Percentiles rank a stretch among this genome's conserved stretches.
These are phyloP conservation scores for Dorcus parallelipipedus DNA, from an alignment of 2,888 invertebrate species.

Conservation along the genomic window DNA sequence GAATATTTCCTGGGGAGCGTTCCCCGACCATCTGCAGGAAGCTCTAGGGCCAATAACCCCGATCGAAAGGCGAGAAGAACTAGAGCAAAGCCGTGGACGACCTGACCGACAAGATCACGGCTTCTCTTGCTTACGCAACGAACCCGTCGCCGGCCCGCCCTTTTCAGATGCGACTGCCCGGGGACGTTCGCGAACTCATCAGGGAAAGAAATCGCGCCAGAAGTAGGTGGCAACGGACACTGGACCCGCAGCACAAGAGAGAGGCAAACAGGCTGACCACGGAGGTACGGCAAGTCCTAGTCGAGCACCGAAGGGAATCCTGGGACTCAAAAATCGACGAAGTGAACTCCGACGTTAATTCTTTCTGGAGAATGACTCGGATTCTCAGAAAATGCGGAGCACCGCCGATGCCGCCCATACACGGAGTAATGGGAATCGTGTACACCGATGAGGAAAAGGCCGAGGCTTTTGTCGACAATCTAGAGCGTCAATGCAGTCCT, in stretches of 20 bases:
- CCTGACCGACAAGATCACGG: background rate
- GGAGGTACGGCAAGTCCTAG: no score
- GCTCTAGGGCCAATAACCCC: background rate
- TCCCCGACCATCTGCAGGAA: background rate
- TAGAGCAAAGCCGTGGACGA: background rate
- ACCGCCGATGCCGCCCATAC: no score
- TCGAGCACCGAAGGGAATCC: no score
- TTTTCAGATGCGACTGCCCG: background rate
- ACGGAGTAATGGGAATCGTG: no score
- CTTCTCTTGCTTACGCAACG: no score
- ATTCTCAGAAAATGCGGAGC: no score
- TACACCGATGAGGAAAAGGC: no score
- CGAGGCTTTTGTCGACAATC: background rate
- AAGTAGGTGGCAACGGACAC: background rate
- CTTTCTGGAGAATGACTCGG: no score
- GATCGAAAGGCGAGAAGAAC: background rate
- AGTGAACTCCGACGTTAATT: no score
- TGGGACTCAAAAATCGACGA: no score
- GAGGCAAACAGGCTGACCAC: no score
- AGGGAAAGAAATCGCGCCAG: background rate
- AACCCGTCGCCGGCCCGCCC: background rate
- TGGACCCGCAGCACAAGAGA: background rate
- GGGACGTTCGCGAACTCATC: background rate
- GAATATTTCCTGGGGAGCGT: background rate
- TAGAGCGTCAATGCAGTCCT: constrained; percentile 12